Evolutionary conservation across 2,888 invertebrate genomes (phyloP).

Genomic region (Alentia gelatinosa): DNA sequence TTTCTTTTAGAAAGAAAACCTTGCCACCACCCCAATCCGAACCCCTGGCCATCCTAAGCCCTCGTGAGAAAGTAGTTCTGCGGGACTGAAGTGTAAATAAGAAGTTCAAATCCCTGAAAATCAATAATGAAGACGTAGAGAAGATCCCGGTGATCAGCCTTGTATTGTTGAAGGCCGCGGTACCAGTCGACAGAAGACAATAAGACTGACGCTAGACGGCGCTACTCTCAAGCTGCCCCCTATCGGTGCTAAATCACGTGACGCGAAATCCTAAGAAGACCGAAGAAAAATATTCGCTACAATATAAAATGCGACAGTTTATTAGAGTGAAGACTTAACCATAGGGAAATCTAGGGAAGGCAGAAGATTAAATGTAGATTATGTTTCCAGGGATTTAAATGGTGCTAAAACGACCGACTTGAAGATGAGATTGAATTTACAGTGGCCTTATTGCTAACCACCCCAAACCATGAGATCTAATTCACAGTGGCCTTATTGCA

Average conservation of each 20-base stretch:
- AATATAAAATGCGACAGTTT: not conserved
- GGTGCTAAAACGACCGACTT: not conserved
- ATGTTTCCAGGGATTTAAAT: not conserved
- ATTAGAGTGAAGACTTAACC: too few relatives aligned
- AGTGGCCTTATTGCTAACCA: not conserved
- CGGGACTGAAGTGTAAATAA: slow-evolving; percentile 12
- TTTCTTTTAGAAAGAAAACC: not conserved
- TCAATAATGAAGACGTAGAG: not conserved
- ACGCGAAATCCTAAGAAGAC: not conserved
- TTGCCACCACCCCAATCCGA: not conserved
- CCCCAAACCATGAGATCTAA: not conserved
- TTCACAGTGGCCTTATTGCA: not conserved
- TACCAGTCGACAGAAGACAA: not conserved
- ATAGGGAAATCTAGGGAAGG: too few relatives aligned
- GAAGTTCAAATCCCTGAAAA: not conserved
- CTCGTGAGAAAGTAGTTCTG: not conserved
- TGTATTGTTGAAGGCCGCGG: not conserved
- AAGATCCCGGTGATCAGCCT: not conserved
- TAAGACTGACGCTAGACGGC: not conserved
- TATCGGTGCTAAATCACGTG: not conserved
- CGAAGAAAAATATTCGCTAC: not conserved
- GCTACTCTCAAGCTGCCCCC: not conserved
- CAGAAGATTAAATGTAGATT: too few relatives aligned
- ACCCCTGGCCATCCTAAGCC: not conserved
- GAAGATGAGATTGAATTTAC: not conserved